Conservation (phyloP, 2,888 invertebrate genomes). For the Ethmia dodecea region DNA sequence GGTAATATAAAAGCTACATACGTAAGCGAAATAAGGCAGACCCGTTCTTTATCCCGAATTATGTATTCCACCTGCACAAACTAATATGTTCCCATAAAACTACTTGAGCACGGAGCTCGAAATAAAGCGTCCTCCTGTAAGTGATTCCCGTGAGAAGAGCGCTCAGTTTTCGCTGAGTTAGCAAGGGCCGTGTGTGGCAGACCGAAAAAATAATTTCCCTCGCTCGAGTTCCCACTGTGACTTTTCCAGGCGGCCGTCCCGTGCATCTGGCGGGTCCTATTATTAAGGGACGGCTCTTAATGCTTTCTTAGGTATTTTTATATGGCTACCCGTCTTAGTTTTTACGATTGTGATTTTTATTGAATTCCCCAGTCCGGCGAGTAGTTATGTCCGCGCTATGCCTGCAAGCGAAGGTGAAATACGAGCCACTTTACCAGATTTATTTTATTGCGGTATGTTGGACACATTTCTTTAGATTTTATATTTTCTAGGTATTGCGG, state of each 20-base stretch:
- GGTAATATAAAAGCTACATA: too few species aligned
- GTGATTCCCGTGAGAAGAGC: constrained; percentile 50
- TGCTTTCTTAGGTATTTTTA: constrained; percentile 75
- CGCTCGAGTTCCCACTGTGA: constrained; percentile 72
- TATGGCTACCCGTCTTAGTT: constrained; percentile 68
- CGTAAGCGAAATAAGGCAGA: too few species aligned
- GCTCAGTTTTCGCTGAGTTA: constrained; percentile 64
- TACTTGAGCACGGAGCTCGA: constrained; percentile 28
- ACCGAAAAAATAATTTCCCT: constrained; percentile 75
- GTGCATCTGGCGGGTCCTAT: constrained; percentile 75
- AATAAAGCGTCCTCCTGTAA: constrained; percentile 44
- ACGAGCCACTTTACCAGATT: constrained; percentile 66
- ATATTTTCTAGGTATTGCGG: constrained; percentile 39
- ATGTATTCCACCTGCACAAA: constrained; percentile 19
- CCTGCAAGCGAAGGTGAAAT: constrained; percentile 66
- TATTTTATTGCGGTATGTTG: constrained; percentile 63
- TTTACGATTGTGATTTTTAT: constrained; percentile 77
- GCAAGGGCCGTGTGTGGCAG: constrained; percentile 74
- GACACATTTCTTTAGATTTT: constrained; percentile 42
- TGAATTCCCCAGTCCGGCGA: constrained; percentile 54
- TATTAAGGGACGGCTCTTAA: constrained; percentile 75
- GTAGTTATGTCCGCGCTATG: constrained; percentile 42
- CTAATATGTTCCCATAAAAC: constrained; percentile 24
- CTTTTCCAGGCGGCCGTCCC: constrained; percentile 73
- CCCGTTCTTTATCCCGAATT: background rate